Conservation (phyloP, 2,113 vertebrate genomes). For the Coryphaenoides rupestris region DNA sequence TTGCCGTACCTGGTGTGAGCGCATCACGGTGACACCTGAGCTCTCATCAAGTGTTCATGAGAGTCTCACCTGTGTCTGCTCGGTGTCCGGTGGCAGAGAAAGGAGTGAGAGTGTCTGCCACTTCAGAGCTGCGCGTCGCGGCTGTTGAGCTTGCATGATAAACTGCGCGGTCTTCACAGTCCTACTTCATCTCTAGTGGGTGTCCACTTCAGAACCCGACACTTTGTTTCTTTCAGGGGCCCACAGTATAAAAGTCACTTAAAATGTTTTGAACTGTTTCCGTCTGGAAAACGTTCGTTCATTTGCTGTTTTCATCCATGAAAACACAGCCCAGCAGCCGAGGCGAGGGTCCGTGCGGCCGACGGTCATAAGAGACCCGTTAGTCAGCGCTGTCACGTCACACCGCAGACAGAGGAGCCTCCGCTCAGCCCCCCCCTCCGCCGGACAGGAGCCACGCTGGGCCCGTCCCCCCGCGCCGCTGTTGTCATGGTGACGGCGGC, state of each 20-base stretch:
- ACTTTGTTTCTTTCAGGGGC: too few relatives aligned
- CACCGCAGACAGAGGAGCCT: not conserved
- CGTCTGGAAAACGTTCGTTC: too few relatives aligned
- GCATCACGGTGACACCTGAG: conserved; percentile 51
- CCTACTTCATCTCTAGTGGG: too few relatives aligned
- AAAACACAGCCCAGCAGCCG: too few relatives aligned
- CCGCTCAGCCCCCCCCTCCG: not conserved
- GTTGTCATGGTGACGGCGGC: conserved; percentile 48
- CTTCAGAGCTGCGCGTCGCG: not conserved
- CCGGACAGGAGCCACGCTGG: not conserved
- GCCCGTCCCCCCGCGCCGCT: conserved; percentile 17
- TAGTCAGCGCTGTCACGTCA: too few relatives aligned
- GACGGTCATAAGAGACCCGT: too few relatives aligned
- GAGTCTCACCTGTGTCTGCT: conserved; percentile 40
- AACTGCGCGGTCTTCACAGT: too few relatives aligned
- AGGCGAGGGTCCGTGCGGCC: too few relatives aligned
- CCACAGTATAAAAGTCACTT: too few relatives aligned
- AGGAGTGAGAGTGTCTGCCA: conserved; percentile 60
- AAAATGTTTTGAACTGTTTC: too few relatives aligned
- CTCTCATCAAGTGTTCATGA: conserved; percentile 75
- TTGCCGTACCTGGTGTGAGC: not conserved
- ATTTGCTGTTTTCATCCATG: too few relatives aligned
- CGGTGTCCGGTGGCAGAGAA: conserved; percentile 43
- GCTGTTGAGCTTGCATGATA: not conserved
- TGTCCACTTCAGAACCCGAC: too few relatives aligned